A percentile compares a stretch with the other conserved stretches of the same genome.
phyloP scores from a whole-genome alignment of 2,113 vertebrate genomes.

The Anthoscopus minutus region DNA sequence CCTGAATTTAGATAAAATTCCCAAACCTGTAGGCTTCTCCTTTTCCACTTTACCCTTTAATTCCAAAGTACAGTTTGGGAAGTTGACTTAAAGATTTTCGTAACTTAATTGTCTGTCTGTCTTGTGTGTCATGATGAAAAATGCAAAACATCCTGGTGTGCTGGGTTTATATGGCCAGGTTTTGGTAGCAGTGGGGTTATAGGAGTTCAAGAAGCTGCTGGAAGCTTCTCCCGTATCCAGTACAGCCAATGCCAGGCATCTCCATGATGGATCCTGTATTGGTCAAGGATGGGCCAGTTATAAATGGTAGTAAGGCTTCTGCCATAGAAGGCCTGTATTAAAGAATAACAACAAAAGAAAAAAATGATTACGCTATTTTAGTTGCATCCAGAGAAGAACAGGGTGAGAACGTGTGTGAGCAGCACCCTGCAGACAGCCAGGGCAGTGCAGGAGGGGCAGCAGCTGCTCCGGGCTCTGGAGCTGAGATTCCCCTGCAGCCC shows the following conservation, averaged over 20 bases:
- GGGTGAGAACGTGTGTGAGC: rapidly evolving
- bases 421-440: background rate
- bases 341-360: too few species aligned
- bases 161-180: background rate
- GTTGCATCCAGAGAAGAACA: background rate
- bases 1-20: background rate
- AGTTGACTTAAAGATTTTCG: constrained; percentile 2
- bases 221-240: background rate
- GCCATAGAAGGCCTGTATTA: background rate
- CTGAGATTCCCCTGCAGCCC: background rate
- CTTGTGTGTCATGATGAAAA: background rate
- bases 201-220: background rate
- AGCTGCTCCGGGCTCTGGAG: background rate
- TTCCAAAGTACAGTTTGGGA: background rate
- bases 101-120: constrained; percentile 22
- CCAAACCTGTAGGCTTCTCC: background rate
- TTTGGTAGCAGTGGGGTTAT: too few species aligned
- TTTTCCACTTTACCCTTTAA: background rate
- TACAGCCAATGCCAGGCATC: background rate
- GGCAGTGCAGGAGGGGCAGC: background rate
- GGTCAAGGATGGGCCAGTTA: background rate
- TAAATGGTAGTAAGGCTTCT: background rate
- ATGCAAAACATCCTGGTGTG: background rate
- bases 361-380: background rate
- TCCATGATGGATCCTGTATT: background rate